phyloP scores from a whole-genome alignment of 2,888 invertebrate genomes.

The Schizaphis graminum region DNA sequence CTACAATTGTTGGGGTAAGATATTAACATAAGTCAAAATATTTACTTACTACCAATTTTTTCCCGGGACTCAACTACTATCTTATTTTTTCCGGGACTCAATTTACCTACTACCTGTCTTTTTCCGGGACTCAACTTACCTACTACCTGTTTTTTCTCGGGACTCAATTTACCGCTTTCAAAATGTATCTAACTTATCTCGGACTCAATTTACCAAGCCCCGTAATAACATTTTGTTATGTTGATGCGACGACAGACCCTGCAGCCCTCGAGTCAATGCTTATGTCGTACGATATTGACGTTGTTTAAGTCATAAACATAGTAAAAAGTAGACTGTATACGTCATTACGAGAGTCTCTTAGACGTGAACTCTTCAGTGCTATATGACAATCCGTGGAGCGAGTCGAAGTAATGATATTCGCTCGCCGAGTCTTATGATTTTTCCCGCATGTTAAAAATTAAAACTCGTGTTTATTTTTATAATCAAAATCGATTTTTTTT shows the following conservation, averaged over 20 bases:
- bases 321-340: background rate
- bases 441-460: background rate
- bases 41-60: too few relatives aligned
- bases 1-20: too few relatives aligned
- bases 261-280: background rate
- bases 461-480: background rate
- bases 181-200: too few relatives aligned
- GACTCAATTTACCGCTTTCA: too few relatives aligned
- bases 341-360: background rate
- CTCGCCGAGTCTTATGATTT: background rate
- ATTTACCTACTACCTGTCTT: too few relatives aligned
- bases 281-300: background rate
- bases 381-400: background rate
- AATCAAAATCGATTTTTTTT: background rate
- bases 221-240: background rate
- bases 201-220: too few relatives aligned
- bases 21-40: too few relatives aligned
- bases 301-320: background rate
- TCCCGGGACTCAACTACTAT: too few relatives aligned
- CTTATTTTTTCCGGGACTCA: too few relatives aligned
- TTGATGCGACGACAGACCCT: background rate
- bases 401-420: background rate
- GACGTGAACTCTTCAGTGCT: background rate
- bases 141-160: too few relatives aligned
- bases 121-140: too few relatives aligned